Evolutionary conservation across 2,797 vertebrate species (phyloP), one percentile per base, ranked within the genome.

Genomic region (Gouania willdenowi): DNA sequence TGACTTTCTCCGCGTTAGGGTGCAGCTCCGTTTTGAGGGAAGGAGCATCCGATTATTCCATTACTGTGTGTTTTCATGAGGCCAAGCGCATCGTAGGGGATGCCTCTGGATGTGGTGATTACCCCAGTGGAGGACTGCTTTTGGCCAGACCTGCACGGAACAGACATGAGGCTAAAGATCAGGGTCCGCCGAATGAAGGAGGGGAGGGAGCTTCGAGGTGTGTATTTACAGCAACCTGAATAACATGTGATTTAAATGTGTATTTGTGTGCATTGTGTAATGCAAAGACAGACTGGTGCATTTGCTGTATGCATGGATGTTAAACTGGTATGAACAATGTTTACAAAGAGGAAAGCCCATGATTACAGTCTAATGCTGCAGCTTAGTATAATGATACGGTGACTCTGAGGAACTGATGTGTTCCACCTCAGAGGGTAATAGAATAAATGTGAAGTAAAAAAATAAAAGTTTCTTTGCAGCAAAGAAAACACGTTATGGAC

Each of bases 121-220:
- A 75, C 90, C 72, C 83, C 91, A 29, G 77, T 76, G 26, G 88
- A 91, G 87, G 87, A 91, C 84, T 87, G 85, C 79, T 90, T 90
- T 76, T 93, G 92, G 91, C 79, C 88, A 6, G 87, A 89, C 61
- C 83, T 89, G 68, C 90, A 84, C 61, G 88, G 86, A 60, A 81
- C 88, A 54, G 90, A 92, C 82, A 91, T 92, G 91, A 92, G 92
- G 85, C 86, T 93, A 88, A 93, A 93, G 89, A 93, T 93, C 77
- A 89, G 93, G 76, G 92, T 92, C 73, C 90, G 90, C 52, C 88
- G 91, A 67, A 91, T 91, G 89, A 93, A 93, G 88, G 85, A 92
- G 67, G 91, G 88, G 67, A 88, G 92, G 73, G 90, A 92, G 66
- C 78, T 90, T 41, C 77, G 91, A 93, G 93, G 93, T 93, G 86